These are phyloP conservation scores for Oreotragus oreotragus DNA, from an alignment of 2,113 vertebrate species.

Conservation along the genomic window DNA sequence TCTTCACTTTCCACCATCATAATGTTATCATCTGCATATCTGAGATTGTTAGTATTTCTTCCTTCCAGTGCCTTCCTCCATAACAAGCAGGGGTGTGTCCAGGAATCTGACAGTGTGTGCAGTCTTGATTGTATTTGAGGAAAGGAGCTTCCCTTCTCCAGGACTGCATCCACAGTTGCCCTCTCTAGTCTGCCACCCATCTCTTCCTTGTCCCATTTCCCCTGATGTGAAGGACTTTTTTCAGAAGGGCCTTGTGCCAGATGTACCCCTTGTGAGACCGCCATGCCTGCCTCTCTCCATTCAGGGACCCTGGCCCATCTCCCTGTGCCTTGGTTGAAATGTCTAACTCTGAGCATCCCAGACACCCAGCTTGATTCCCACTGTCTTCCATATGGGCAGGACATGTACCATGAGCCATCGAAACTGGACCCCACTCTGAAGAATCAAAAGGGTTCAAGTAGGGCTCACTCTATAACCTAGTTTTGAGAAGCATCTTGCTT, in stretches of 20 bases:
- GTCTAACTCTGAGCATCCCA: slow-evolving; percentile 37
- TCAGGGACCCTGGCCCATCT: neutral
- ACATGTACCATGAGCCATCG: neutral
- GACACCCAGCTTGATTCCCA: neutral
- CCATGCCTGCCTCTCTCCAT: neutral
- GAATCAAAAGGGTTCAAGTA: neutral
- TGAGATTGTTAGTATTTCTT: neutral
- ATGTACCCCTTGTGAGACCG: accelerated
- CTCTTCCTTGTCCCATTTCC: neutral
- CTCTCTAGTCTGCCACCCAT: too few species aligned
- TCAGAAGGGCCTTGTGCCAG: neutral
- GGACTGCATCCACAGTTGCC: neutral
- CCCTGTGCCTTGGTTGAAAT: neutral
- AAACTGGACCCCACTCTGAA: neutral
- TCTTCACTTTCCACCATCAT: neutral
- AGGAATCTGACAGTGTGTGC: neutral
- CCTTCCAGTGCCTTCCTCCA: neutral
- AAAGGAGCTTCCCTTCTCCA: neutral
- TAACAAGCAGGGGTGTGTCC: neutral
- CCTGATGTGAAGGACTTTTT: neutral
- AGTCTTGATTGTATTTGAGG: neutral
- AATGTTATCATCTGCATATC: neutral
- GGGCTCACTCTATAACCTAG: neutral
- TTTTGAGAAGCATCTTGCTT: neutral
- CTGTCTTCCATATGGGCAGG: neutral